Evolutionary conservation across 2,113 vertebrate genomes (phyloP), one percentile per base, ranked within the genome.

Genomic region (Elachura formosa): DNA sequence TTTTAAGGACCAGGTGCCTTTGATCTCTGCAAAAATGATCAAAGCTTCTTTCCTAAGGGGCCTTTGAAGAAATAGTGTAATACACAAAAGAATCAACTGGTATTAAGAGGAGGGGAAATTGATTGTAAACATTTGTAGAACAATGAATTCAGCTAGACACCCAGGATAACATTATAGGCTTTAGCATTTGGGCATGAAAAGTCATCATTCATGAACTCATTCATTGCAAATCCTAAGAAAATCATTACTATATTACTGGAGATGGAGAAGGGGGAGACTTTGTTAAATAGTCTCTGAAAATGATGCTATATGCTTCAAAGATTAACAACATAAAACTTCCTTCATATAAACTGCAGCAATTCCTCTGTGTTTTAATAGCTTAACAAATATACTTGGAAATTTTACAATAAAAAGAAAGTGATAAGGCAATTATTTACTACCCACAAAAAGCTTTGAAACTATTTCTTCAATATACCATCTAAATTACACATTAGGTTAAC

Each of bases 401-500:
- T 89, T 91, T 76, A 84, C 84, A 95, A 90, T 83, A 84, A 88
- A 89, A 21, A 76, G 56, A 85, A 94, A 86, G 79, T 28, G 29
- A 90, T 87, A 93, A 93, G 48, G 59, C 56, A 96, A 93, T 94
- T 94, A 93, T 87, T 75, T 94, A 82, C 66, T 82, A 82, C 33
- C 40, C 59, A 63, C 84, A 84, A 81, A 97, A 95, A 85, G 77
- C 80, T 95, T 93, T 87, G 52, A 91, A 94, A 94, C 82, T 34
- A 64, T 89, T 94, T 95, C 78, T 87, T 94, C 89, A 91, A 90
- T 68, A 76, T 34, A 78, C 23, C 77, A 88, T 84, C 94, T 90
- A 87, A 97, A 88, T 94, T 93, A 95, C 84, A 91, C 73, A 95
- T 93, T 97, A 94, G 89, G 93, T 93, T 94, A 96, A 43, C 77